These are phyloP conservation scores for Hippasteria phrygiana DNA, from an alignment of 53 echinoderm and acorn worm species.

Conservation along the genomic window DNA sequence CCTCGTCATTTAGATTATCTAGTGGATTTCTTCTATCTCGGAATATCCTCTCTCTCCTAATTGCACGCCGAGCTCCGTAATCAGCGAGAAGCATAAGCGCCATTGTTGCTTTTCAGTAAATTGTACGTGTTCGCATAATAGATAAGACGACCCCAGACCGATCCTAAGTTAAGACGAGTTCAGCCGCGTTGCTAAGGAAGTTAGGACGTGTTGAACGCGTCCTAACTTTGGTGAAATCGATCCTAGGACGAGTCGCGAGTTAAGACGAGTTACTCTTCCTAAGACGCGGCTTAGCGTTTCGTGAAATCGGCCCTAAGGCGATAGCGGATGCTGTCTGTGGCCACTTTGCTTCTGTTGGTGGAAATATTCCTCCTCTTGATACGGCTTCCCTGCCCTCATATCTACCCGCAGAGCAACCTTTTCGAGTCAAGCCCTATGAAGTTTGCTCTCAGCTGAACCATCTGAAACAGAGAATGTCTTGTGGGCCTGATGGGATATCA, in stretches of 20 bases:
- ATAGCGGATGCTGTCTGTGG: constrained; percentile 27
- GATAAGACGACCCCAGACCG: constrained; percentile 1
- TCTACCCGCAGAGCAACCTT: too few relatives aligned
- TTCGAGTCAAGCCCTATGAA: too few relatives aligned
- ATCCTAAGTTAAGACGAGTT: constrained; percentile 2
- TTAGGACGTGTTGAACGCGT: too few relatives aligned
- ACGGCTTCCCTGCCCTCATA: constrained; percentile 23
- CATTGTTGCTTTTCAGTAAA: neutral
- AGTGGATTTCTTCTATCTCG: constrained; percentile 6
- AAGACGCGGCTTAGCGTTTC: too few relatives aligned
- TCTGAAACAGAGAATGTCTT: constrained; percentile 13
- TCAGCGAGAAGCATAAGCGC: constrained; percentile 23
- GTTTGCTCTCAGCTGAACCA: constrained; percentile 8
- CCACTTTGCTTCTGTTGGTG: constrained; percentile 22
- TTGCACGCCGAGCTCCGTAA: neutral
- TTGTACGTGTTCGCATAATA: neutral
- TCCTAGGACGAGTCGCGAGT: too few relatives aligned
- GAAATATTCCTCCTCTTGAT: neutral
- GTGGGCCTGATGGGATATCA: constrained; percentile 56
- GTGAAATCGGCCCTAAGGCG: constrained; percentile 7
- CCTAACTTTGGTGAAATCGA: too few relatives aligned
- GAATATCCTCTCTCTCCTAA: constrained; percentile 19
- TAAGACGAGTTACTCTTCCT: too few relatives aligned
- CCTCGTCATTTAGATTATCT: neutral
- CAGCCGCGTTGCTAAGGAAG: too few relatives aligned